A percentile compares a stretch with the other conserved stretches of the same genome.
These are phyloP conservation scores for Chrosomus eos DNA, from an alignment of 2,797 vertebrate species.

Conservation along the genomic window DNA sequence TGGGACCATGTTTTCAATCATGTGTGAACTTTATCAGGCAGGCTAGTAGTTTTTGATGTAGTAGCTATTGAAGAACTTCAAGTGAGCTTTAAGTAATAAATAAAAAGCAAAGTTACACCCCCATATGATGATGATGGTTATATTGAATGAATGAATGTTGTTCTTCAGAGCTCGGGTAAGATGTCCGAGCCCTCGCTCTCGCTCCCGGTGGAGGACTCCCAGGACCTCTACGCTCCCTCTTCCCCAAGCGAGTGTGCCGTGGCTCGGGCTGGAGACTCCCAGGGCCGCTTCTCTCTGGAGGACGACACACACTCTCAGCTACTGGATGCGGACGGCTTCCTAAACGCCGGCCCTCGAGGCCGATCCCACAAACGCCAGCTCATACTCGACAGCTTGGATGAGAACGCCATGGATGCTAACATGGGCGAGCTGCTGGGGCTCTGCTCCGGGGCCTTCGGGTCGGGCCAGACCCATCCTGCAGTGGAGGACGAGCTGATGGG, in stretches of 20 bases:
- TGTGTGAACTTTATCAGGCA: no score
- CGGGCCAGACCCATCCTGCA: constrained; percentile 52
- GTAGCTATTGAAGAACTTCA: no score
- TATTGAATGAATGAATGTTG: no score
- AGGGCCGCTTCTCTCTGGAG: constrained; percentile 90
- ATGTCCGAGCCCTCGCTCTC: constrained; percentile 92
- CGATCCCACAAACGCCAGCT: constrained; percentile 87
- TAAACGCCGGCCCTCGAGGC: constrained; percentile 76
- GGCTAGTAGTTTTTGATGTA: no score
- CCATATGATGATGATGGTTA: no score
- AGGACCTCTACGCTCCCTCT: constrained; percentile 79
- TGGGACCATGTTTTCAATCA: background rate
- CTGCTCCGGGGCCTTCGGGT: constrained; percentile 84
- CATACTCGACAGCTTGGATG: constrained; percentile 89
- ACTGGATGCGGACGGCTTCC: constrained; percentile 92
- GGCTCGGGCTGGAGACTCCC: constrained; percentile 81
- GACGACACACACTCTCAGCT: constrained; percentile 96
- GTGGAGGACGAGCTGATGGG: constrained; percentile 87
- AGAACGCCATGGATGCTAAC: constrained; percentile 98
- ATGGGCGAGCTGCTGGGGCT: constrained; percentile 94
- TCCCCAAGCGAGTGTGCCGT: constrained; percentile 78
- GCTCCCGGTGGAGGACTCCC: constrained; percentile 86
- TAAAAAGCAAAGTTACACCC: no score
- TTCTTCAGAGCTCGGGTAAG: constrained; percentile 91
- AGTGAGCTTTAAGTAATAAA: no score